Evolutionary conservation across 2,797 vertebrate genomes (phyloP).

Genomic region (Acanthornis magna): DNA sequence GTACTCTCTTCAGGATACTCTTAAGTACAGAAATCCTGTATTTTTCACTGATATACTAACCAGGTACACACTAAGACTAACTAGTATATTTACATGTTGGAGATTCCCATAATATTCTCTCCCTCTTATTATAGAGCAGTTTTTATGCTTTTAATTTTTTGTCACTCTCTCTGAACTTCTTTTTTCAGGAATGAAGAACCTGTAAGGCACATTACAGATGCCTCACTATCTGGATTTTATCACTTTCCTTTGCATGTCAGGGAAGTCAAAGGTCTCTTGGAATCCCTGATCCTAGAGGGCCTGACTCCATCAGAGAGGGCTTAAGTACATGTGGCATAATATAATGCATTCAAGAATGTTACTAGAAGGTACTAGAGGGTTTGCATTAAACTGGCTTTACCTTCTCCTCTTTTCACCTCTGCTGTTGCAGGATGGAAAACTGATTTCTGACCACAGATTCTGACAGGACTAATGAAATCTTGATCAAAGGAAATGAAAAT

Average conservation of each 20-base stretch:
- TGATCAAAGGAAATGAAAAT: neutral
- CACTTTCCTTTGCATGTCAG: neutral
- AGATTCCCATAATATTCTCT: neutral
- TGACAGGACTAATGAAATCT: neutral
- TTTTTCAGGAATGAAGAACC: neutral
- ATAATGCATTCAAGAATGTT: neutral
- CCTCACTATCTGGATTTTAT: neutral
- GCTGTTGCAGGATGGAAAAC: neutral
- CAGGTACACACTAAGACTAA: neutral
- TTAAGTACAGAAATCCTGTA: neutral
- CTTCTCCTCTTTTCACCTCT: neutral
- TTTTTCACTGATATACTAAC: neutral
- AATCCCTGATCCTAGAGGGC: neutral
- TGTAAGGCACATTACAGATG: neutral
- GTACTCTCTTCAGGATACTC: neutral
- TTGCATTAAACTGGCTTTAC: neutral
- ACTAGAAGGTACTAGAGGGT: neutral
- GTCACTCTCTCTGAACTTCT: neutral
- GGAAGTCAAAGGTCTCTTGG: neutral
- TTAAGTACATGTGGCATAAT: neutral
- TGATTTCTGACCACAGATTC: neutral
- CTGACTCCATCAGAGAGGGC: neutral
- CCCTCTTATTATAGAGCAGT: neutral
- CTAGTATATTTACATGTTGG: neutral
- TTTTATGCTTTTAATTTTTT: neutral